Evolutionary conservation across 2,113 vertebrate genomes (phyloP).

Genomic region (Anas platyrhynchos): DNA sequence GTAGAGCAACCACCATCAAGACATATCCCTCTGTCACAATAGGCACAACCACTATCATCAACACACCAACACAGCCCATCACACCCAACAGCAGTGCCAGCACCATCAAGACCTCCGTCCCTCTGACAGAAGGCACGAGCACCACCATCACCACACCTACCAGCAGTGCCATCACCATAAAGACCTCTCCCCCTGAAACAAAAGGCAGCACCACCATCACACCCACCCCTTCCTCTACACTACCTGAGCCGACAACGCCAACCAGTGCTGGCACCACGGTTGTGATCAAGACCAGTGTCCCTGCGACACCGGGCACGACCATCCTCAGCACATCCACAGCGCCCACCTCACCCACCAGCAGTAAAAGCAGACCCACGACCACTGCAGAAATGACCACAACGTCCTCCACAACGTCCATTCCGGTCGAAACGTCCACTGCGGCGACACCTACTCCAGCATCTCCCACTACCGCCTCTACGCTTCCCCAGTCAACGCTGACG

Average conservation of each 20-base stretch:
- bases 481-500: accelerated
- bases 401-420: accelerated
- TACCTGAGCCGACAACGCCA: too few species aligned
- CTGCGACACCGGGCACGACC: accelerated
- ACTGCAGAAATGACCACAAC: accelerated
- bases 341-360: too few species aligned
- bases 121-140: not conserved
- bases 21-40: not conserved
- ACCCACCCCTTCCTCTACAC: not conserved
- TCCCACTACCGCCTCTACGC: not conserved
- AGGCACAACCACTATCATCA: too few species aligned
- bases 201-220: too few species aligned
- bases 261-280: not conserved
- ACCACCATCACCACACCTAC: not conserved
- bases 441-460: accelerated
- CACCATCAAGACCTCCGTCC: accelerated
- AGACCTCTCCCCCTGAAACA: accelerated
- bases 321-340: not conserved
- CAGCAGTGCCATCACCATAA: too few species aligned
- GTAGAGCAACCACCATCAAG: too few species aligned
- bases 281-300: too few species aligned
- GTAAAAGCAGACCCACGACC: not conserved
- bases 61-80: too few species aligned
- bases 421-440: accelerated
- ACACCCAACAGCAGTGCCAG: too few species aligned